These are phyloP conservation scores for Himalopsyche phryganea DNA, from an alignment of 1,140 invertebrate genomes.

Conservation along the genomic window DNA sequence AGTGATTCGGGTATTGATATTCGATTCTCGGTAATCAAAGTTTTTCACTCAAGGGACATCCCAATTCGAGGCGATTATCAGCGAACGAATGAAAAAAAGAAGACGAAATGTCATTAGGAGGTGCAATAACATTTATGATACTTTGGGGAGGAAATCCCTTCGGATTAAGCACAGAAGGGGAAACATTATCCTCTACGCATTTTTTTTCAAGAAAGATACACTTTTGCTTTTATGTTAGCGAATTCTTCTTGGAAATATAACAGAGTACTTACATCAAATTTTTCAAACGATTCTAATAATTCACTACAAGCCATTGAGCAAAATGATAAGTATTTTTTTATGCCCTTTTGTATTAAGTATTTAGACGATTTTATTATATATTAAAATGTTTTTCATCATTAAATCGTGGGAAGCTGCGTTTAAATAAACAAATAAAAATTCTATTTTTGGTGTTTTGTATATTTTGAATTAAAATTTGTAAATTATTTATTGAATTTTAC, in stretches of 20 bases:
- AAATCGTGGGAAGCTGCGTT: too few species aligned
- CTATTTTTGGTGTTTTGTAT: too few species aligned
- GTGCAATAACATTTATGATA: constrained; percentile 1
- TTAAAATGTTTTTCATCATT: too few species aligned
- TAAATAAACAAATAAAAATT: too few species aligned
- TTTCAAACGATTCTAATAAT: background rate
- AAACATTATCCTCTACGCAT: background rate
- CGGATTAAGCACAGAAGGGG: background rate
- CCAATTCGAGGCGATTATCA: too few species aligned
- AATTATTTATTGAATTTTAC: too few species aligned
- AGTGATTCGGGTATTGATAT: too few species aligned
- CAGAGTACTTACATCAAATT: background rate
- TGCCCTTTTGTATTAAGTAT: background rate
- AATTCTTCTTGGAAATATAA: background rate
- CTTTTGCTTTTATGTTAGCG: too few species aligned
- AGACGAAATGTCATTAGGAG: background rate
- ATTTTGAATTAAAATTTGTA: too few species aligned
- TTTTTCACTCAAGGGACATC: too few species aligned
- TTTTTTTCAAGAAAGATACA: background rate
- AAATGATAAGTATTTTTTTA: background rate
- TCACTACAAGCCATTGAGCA: background rate
- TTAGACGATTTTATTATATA: background rate
- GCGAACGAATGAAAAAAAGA: too few species aligned
- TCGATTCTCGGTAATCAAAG: too few species aligned
- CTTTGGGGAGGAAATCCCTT: background rate